phyloP scores from a whole-genome alignment of 2,888 invertebrate species.

The Spisula solida region DNA sequence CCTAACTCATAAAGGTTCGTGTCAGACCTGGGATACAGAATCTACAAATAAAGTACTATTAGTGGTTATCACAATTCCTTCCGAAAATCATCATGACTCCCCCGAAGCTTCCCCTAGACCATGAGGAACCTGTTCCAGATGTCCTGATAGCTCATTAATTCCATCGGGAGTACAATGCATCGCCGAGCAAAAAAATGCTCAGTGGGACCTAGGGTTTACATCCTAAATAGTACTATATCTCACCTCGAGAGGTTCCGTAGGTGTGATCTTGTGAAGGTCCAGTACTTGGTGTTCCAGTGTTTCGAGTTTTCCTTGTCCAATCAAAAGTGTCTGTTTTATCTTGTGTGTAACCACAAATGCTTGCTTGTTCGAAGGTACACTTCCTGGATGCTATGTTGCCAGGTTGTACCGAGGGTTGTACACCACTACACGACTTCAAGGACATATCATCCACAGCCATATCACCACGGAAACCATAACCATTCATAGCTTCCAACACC shows the following conservation, averaged over 20 bases:
- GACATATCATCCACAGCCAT: constrained; percentile 83
- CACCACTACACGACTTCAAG: constrained; percentile 72
- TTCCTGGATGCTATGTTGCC: constrained; percentile 50
- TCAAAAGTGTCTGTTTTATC: constrained; percentile 78
- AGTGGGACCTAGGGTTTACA: too few relatives aligned
- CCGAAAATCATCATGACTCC: too few relatives aligned
- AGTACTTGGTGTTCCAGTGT: constrained; percentile 67
- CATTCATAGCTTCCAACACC: constrained; percentile 79
- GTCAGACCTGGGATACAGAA: too few relatives aligned
- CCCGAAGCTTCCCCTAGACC: too few relatives aligned
- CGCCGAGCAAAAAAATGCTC: too few relatives aligned
- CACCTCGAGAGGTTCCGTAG: constrained; percentile 77
- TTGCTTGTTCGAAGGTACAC: constrained; percentile 81
- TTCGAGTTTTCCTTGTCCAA: constrained; percentile 76
- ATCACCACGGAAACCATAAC: constrained; percentile 77
- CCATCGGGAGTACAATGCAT: too few relatives aligned
- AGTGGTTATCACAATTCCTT: too few relatives aligned
- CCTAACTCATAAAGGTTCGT: too few relatives aligned
- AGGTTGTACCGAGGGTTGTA: constrained; percentile 52
- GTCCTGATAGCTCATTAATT: too few relatives aligned
- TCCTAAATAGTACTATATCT: not conserved
- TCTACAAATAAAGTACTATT: too few relatives aligned
- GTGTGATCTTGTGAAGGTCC: constrained; percentile 82
- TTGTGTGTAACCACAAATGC: constrained; percentile 82
- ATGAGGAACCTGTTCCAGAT: too few relatives aligned